Evolutionary conservation across 2,113 vertebrate species (phyloP).

Genomic region (Climacteris rufus): DNA sequence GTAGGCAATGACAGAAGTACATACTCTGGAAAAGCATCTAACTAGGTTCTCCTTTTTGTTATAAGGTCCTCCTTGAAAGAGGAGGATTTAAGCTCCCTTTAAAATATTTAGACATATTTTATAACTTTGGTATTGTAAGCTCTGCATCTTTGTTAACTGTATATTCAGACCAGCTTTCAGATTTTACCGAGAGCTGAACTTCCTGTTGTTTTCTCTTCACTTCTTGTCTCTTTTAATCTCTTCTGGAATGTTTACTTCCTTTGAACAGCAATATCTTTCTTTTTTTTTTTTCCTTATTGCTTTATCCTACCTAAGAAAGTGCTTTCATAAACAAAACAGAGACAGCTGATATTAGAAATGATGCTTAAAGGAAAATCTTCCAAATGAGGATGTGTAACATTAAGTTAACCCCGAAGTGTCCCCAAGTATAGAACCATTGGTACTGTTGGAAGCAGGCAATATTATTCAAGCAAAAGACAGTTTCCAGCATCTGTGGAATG

Average conservation of each 20-base stretch:
- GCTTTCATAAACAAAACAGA: neutral
- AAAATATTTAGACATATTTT: neutral
- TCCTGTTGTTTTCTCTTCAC: neutral
- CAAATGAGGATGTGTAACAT: neutral
- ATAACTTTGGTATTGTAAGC: neutral
- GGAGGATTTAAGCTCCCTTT: neutral
- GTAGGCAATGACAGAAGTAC: neutral
- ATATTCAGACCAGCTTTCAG: neutral
- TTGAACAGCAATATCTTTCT: neutral
- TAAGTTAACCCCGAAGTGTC: neutral
- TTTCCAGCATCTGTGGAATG: neutral
- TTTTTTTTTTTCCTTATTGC: neutral
- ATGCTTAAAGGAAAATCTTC: neutral
- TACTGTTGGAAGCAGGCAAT: neutral
- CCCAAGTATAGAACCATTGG: neutral
- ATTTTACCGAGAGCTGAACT: neutral
- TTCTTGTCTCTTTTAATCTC: neutral
- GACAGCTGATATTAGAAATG: neutral
- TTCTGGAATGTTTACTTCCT: neutral
- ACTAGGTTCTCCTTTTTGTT: neutral
- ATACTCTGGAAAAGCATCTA: neutral
- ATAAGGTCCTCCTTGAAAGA: neutral
- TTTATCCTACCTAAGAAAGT: neutral
- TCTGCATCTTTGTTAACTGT: neutral
- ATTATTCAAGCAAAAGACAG: neutral